Evolutionary conservation across 2,113 vertebrate genomes (phyloP), one percentile per base, ranked within the genome.

Genomic region (Ammodytes marinus): DNA sequence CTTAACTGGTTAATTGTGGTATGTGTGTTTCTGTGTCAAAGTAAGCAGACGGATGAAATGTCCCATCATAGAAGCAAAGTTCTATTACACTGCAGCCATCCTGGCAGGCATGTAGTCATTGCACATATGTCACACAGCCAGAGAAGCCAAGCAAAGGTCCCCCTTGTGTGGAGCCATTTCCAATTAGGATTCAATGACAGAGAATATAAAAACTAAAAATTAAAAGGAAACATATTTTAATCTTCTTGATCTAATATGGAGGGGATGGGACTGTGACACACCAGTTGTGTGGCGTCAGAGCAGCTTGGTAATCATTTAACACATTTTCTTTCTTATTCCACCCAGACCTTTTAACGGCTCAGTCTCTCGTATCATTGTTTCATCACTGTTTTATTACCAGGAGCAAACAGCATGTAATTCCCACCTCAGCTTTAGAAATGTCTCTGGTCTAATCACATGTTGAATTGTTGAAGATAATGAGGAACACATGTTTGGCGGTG

Each of bases 401-500:
- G 59, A 88, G 71, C 55, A 39, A 82, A 66, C 47, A 60, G 53
- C 3, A 10, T 14, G 35, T 72, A 74, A 69, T 82, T 52, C 74
- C 55, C 15, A 37, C 52, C 72, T 91, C 84, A 91, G 75, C 69
- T 58, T 68, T 42, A 45, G 53, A 72, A 55, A 82, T 65, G 61
- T 55, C 74, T 82, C 74, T 53, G 74, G 67, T 58, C 60, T 42
- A 57, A 60, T 90, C 81, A 85, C 52, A 6, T 87, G 65, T 69
- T 64, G 47, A 9, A 43, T 65, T 72, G 57, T 57, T 84, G 63
- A 52, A 69, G 39, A 67, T 91, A 88, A 94, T 72, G 76, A 77
- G 43, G 39, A 91, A 74, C 91, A 92, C 19, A 65, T 93, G 90
- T 92, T 86, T 88, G 90, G 80, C 1, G 1, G 42, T 61, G 74